Base-by-base conservation (phyloP, 1,140 invertebrate genomes). In the Leguminivora glycinivorella region DNA sequence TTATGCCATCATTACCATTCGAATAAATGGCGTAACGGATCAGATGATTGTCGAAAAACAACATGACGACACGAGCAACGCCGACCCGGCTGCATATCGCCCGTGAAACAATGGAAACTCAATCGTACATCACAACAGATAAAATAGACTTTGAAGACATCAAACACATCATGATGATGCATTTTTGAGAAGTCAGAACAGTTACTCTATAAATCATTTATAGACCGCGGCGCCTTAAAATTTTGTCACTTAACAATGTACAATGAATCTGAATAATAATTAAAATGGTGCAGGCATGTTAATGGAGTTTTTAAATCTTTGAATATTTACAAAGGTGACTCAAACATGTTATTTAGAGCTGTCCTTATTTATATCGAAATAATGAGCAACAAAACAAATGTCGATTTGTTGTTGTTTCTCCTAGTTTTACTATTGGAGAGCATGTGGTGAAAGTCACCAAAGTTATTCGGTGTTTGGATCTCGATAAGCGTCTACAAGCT, bases 1-100 rank as follows among this genome's bases (percentile, higher is more conserved):
- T 91, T 91, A 91, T 89, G 80, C 87, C 84, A 89, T 91, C 88
- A 90, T 91, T 90, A 90, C 81, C 86, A 89, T 89, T 83, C 78
- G 89, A 85, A 89, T 90, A 90, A 90, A 90, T 82, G 83, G 84
- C 79, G 81, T 84, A 88, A 86, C 83, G 81, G 82, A 86, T 90
- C 85, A 80, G 83, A 84, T 82, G 84, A 81, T 82, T 82, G 76
- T 86, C 75, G 72, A 88, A 85, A 88, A 82, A 85, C 78, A 83
- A 81, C 77, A 84, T 72, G 77, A 83, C 82, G 79, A 83, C 82
- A 82, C 56, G 43, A 80, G 74, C 78, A 73, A 72, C 24, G 74
- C 72, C 58, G 67, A 73, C 67, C 40, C 25, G 24, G 68, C 56
- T 71, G 71, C 72, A 69, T 75, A 74, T 72, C 70, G 7, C 2